A percentile compares a stretch with the other conserved stretches of the same genome.
phyloP scores from a whole-genome alignment of 2,113 vertebrate species.

The Dascyllus trimaculatus region DNA sequence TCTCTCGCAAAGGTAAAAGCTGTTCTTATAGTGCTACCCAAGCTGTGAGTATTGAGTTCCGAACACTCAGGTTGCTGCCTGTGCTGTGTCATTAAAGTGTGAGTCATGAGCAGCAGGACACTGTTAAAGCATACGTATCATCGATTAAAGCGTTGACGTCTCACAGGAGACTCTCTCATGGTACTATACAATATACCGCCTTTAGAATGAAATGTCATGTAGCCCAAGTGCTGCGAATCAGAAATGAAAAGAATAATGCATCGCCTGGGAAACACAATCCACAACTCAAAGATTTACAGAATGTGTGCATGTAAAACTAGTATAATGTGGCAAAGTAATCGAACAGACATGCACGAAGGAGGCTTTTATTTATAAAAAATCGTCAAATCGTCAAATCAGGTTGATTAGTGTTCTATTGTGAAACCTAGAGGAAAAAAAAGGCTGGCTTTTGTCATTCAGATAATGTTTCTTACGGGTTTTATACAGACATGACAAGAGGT shows the following conservation, averaged over 20 bases:
- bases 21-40: neutral
- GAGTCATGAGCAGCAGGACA: slow-evolving; percentile 9
- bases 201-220: slow-evolving; percentile 2
- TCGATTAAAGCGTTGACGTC: neutral
- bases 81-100: slow-evolving; percentile 3
- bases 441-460: too few relatives aligned
- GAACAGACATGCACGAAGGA: neutral
- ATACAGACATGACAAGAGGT: neutral
- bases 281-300: neutral
- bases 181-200: neutral
- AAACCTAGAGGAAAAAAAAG: too few relatives aligned
- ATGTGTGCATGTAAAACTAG: neutral
- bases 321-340: neutral
- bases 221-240: neutral
- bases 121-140: slow-evolving; percentile 10
- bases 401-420: too few relatives aligned
- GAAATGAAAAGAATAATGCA: neutral
- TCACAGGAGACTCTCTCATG: neutral
- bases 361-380: neutral
- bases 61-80: too few relatives aligned
- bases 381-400: neutral
- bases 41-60: neutral
- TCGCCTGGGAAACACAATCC: neutral
- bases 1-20: neutral
- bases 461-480: neutral